Conservation (phyloP, 2,888 invertebrate genomes). For the Biston betularia region DNA sequence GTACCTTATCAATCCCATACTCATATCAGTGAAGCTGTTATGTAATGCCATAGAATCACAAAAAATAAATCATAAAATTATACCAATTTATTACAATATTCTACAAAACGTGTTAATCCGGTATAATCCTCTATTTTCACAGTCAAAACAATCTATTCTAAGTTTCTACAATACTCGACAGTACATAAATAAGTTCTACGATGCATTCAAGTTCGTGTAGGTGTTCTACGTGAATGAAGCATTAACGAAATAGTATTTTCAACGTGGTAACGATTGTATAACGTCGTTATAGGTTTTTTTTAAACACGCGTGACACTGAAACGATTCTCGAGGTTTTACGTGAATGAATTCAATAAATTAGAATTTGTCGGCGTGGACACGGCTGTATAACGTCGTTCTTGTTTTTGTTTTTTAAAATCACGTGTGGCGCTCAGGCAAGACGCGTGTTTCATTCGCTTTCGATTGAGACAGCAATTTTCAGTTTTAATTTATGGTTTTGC, state of each 20-base stretch:
- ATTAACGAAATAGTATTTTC: slow-evolving; percentile 38
- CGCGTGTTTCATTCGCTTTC: slow-evolving; percentile 12
- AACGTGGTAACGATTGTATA: slow-evolving; percentile 36
- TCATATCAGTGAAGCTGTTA: slow-evolving; percentile 1
- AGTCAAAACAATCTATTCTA: slow-evolving; percentile 18
- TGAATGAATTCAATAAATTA: slow-evolving; percentile 44
- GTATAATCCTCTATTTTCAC: slow-evolving; percentile 3
- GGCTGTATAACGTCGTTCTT: slow-evolving; percentile 28
- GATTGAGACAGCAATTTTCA: slow-evolving; percentile 10
- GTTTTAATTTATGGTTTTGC: slow-evolving; percentile 23
- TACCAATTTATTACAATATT: slow-evolving; percentile 4
- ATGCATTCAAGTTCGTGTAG: slow-evolving; percentile 43
- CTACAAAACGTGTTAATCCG: slow-evolving; percentile 17
- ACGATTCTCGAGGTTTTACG: slow-evolving; percentile 15
- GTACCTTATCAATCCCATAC: neutral
- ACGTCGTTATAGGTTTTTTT: slow-evolving; percentile 29
- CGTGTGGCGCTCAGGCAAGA: neutral
- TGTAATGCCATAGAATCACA: neutral
- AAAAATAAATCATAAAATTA: neutral
- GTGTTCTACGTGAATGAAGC: slow-evolving; percentile 44
- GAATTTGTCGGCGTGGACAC: slow-evolving; percentile 40
- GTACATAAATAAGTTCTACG: slow-evolving; percentile 37
- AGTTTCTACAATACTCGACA: slow-evolving; percentile 12
- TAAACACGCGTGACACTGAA: slow-evolving; percentile 11
- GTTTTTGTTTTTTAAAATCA: slow-evolving; percentile 30